Percentiles rank a stretch among this genome's conserved stretches.
These are phyloP conservation scores for Microplitis deprimator DNA, from an alignment of 2,888 invertebrate species.

Conservation along the genomic window DNA sequence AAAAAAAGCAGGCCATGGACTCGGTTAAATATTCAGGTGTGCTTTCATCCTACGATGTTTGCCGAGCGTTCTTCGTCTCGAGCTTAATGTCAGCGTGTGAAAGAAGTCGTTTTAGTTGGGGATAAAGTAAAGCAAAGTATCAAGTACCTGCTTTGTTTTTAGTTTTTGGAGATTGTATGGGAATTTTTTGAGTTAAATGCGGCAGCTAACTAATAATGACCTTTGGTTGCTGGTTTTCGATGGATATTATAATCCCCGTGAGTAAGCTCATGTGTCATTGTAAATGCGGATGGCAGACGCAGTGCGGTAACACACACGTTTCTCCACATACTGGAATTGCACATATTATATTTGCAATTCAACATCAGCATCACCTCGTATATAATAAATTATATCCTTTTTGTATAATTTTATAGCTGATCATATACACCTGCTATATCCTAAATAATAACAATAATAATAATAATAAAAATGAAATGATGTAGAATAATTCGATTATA, in stretches of 20 bases:
- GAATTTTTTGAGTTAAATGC: neutral
- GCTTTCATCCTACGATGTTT: slow-evolving; percentile 32
- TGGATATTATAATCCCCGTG: slow-evolving; percentile 26
- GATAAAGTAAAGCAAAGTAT: too few species aligned
- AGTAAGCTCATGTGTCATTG: slow-evolving; percentile 37
- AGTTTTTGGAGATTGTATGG: too few species aligned
- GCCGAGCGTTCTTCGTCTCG: slow-evolving; percentile 21
- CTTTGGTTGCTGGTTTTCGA: neutral
- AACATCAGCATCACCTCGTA: slow-evolving; percentile 25
- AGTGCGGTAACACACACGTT: slow-evolving; percentile 58
- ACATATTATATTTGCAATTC: slow-evolving; percentile 50
- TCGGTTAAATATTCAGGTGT: slow-evolving; percentile 35
- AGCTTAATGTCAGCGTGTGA: slow-evolving; percentile 34
- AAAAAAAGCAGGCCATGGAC: slow-evolving; percentile 27
- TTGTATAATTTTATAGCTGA: neutral
- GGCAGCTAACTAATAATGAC: neutral
- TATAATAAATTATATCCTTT: slow-evolving; percentile 33
- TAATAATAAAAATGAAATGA: neutral
- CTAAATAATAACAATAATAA: neutral
- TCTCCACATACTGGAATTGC: slow-evolving; percentile 35
- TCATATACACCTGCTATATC: neutral
- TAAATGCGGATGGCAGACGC: slow-evolving; percentile 54
- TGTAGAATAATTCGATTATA: too few species aligned
- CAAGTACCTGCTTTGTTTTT: too few species aligned
- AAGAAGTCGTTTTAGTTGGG: neutral